Base-by-base conservation (phyloP, 1,140 invertebrate genomes). In the Centruroides vittatus region DNA sequence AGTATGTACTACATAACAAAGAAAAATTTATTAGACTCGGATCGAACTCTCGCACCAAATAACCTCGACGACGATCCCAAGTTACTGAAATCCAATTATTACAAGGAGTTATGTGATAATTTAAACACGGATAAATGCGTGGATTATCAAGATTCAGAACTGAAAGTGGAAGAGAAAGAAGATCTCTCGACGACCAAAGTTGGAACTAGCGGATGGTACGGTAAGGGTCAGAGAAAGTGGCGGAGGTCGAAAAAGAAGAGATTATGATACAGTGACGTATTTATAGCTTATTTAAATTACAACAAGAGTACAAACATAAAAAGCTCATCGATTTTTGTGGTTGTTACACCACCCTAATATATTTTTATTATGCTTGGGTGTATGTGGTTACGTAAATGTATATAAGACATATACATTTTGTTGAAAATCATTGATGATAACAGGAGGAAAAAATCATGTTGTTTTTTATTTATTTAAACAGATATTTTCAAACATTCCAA, bases 331-430 rank as follows among this genome's bases (percentile, higher is more conserved):
- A 41, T 41, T 41, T 41, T 41, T 41, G 41, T 41, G 41, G 41
- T 41, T 41, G 41, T 41, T 41, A 41, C 8, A 41, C 41, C 41
- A 41, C 41, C 41, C 41, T 41, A 41, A 41, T 41, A 41, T 41
- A 41, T 41, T 41, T 23, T 41, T 41, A 41, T 41, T 41, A 41
- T 41, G 8, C 41, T 41, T 41, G 41, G 41, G 41, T 41, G 41
- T 8, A 41, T 41, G 41, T 41, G 62, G 62, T 9, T 63, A 55
- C n/a, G 62, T 55, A 9, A 63, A 23, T 59, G 51, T 46, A 59
- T 51, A 47, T 56, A 59, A 47, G 9, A 46, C 35, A 52, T 35
- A n/a, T n/a, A 56, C 13, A 35, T 35, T 23, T 23, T 53, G 51
- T 48, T 58, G 55, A 46, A 61, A 61, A 35, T 50, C n/a, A n/a